Evolutionary conservation across 2,113 vertebrate species (phyloP).

Genomic region (Nansenia antarctica): DNA sequence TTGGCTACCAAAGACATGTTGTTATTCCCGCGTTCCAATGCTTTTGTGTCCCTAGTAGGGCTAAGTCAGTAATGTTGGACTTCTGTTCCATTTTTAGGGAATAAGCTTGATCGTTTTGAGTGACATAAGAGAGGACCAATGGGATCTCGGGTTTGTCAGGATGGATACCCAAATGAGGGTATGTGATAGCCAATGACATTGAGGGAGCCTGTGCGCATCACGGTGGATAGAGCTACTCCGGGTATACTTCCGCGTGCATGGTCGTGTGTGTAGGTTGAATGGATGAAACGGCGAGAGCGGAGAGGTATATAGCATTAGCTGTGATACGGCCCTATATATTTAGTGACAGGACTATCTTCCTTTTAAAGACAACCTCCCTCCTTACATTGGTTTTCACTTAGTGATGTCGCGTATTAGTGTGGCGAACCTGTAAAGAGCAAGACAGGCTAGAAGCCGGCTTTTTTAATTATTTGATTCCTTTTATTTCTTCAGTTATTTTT

Average conservation of each 20-base stretch:
- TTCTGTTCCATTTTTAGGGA: slow-evolving; percentile 62
- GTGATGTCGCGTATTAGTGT: slow-evolving; percentile 85
- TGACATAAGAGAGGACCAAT: slow-evolving; percentile 63
- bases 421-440: slow-evolving; percentile 84
- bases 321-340: slow-evolving; percentile 88
- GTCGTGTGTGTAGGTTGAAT: slow-evolving; percentile 71
- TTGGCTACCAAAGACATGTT: slow-evolving; percentile 1
- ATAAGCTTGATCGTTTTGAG: slow-evolving; percentile 51
- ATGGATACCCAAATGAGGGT: slow-evolving; percentile 16
- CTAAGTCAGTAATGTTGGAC: slow-evolving; percentile 49
- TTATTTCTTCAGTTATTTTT: slow-evolving; percentile 73
- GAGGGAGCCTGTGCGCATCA: slow-evolving; percentile 42
- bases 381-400: slow-evolving; percentile 73
- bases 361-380: slow-evolving; percentile 79
- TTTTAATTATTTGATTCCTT: slow-evolving; percentile 78
- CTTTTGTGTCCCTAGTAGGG: slow-evolving; percentile 11
- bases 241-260: slow-evolving; percentile 86
- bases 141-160: slow-evolving; percentile 23
- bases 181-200: slow-evolving; percentile 67
- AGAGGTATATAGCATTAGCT: slow-evolving; percentile 81
- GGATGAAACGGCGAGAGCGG: slow-evolving; percentile 76
- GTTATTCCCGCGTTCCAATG: slow-evolving; percentile 28
- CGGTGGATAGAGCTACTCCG: slow-evolving; percentile 56
- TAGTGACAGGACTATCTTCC: slow-evolving; percentile 75
- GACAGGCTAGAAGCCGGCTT: slow-evolving; percentile 78